Conservation (phyloP, 2,888 invertebrate genomes). For the Lissonota sp. region DNA sequence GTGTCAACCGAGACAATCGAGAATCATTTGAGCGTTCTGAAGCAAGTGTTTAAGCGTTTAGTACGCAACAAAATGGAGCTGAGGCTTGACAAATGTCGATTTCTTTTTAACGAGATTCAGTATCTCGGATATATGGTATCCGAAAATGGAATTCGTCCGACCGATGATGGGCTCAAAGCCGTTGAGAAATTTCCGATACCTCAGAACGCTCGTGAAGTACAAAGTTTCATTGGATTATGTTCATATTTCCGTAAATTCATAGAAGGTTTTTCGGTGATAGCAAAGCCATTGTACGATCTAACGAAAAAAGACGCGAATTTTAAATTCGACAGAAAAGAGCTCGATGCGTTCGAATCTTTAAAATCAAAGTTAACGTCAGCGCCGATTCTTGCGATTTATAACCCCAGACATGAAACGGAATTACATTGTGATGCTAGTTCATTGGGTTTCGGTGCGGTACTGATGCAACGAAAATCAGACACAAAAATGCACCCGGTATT, state of each 20-base stretch:
- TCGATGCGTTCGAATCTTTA: slow-evolving; percentile 65
- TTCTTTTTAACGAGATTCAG: slow-evolving; percentile 61
- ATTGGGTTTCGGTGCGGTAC: slow-evolving; percentile 73
- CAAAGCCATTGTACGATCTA: slow-evolving; percentile 73
- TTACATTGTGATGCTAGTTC: slow-evolving; percentile 76
- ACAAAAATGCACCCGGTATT: slow-evolving; percentile 71
- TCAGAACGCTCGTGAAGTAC: slow-evolving; percentile 62
- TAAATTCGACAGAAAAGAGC: slow-evolving; percentile 67
- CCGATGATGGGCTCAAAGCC: slow-evolving; percentile 16
- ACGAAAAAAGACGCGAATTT: slow-evolving; percentile 65
- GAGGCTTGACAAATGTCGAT: slow-evolving; percentile 62
- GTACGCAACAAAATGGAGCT: slow-evolving; percentile 50
- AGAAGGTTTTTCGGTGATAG: slow-evolving; percentile 65
- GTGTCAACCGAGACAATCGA: slow-evolving; percentile 43
- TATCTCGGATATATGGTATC: slow-evolving; percentile 68
- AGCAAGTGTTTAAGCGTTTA: slow-evolving; percentile 38
- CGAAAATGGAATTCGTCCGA: slow-evolving; percentile 17
- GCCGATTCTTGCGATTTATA: slow-evolving; percentile 73
- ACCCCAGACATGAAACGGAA: slow-evolving; percentile 73
- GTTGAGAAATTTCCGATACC: slow-evolving; percentile 32
- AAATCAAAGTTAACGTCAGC: slow-evolving; percentile 61
- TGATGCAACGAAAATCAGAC: slow-evolving; percentile 74
- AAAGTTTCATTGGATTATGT: slow-evolving; percentile 71
- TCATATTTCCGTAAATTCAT: slow-evolving; percentile 73
- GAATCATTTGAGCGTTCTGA: slow-evolving; percentile 43